A percentile compares a stretch with the other conserved stretches of the same genome.
Conservation (phyloP, 2,888 invertebrate genomes). For the Rosalia funebris region DNA sequence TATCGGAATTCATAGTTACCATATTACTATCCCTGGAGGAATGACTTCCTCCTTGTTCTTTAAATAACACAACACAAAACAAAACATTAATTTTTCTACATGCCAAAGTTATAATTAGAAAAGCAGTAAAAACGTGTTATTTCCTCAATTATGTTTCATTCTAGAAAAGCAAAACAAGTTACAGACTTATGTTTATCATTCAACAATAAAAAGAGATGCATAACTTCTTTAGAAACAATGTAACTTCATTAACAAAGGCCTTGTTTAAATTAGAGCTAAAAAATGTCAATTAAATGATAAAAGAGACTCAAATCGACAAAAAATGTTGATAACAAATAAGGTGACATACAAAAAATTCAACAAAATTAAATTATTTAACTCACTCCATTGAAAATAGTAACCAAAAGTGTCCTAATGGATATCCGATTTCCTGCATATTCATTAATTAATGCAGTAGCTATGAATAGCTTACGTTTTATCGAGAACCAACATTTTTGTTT, state of each 20-base stretch:
- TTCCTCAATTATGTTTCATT: slow-evolving; percentile 3
- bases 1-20: slow-evolving; percentile 75
- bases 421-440: slow-evolving; percentile 49
- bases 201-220: not conserved
- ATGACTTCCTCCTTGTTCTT: slow-evolving; percentile 53
- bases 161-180: slow-evolving; percentile 1
- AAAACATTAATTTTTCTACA: slow-evolving; percentile 18
- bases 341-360: slow-evolving; percentile 12
- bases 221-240: not conserved
- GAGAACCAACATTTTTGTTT: slow-evolving; percentile 37
- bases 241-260: not conserved
- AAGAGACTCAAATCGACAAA: not conserved
- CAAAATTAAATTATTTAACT: slow-evolving; percentile 28
- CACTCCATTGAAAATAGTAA: slow-evolving; percentile 48
- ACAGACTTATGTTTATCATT: not conserved
- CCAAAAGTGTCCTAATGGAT: slow-evolving; percentile 43
- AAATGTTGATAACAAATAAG: not conserved
- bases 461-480: slow-evolving; percentile 40
- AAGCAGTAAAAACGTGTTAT: slow-evolving; percentile 12
- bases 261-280: not conserved
- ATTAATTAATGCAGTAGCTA: slow-evolving; percentile 39
- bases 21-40: slow-evolving; percentile 64
- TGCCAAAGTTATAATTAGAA: slow-evolving; percentile 10
- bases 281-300: slow-evolving; percentile 8
- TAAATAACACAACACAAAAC: slow-evolving; percentile 29